Conservation (phyloP, 2,113 vertebrate species). For the Dipodomys ordii region DNA sequence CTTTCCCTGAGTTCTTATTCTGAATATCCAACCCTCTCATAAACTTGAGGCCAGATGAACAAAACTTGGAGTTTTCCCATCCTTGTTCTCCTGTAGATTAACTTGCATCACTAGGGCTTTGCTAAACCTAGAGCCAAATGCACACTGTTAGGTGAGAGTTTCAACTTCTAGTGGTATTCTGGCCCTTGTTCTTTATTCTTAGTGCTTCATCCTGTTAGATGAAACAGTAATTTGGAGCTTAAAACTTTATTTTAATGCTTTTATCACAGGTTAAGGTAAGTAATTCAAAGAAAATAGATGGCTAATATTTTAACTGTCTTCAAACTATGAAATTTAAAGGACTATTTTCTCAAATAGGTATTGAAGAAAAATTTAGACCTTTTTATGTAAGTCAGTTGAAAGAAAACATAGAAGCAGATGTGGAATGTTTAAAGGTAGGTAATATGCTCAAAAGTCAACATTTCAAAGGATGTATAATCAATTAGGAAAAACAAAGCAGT, state of each 20-base stretch:
- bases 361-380: conserved; percentile 86
- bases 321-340: conserved; percentile 64
- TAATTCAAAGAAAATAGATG: conserved; percentile 12
- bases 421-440: conserved; percentile 90
- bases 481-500: neutral
- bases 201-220: neutral
- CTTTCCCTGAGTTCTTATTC: neutral
- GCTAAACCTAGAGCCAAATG: neutral
- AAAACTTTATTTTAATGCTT: conserved; percentile 43
- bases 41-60: neutral
- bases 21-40: neutral
- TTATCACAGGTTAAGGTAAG: conserved; percentile 4
- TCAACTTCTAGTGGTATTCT: neutral
- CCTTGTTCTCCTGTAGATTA: neutral
- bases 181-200: neutral
- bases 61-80: neutral
- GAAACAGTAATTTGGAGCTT: neutral
- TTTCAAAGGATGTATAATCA: neutral
- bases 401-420: conserved; percentile 87
- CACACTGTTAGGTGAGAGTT: neutral
- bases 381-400: conserved; percentile 88
- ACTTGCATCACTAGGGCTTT: neutral
- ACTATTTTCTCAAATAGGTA: conserved; percentile 86
- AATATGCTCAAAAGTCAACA: conserved; percentile 19
- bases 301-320: conserved; percentile 8